phyloP scores from a whole-genome alignment of 2,113 vertebrate species.

The Sorex fumeus region DNA sequence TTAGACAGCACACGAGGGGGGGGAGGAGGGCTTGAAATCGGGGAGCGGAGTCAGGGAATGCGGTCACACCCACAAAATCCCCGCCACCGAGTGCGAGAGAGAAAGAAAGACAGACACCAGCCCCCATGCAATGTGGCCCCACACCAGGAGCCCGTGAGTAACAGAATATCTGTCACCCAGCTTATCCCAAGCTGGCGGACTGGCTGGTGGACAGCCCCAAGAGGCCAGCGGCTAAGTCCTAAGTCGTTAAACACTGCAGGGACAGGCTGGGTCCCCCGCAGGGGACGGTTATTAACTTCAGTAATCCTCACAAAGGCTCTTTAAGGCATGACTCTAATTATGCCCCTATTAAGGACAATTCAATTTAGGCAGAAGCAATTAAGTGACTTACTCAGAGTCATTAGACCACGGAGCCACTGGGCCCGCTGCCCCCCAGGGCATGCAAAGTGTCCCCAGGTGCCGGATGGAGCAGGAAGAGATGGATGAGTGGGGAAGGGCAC shows the following conservation, averaged over 20 bases:
- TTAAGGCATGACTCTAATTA: conserved; percentile 20
- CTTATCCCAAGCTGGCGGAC: no score
- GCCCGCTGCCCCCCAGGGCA: no score
- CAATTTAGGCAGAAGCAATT: conserved; percentile 33
- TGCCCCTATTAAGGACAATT: conserved; percentile 17
- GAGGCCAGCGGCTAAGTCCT: background rate
- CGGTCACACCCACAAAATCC: background rate
- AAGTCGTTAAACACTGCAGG: background rate
- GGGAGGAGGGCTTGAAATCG: background rate
- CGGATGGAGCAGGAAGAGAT: no score
- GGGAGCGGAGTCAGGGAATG: background rate
- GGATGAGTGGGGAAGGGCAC: no score
- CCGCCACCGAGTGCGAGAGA: background rate
- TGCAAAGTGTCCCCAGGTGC: no score
- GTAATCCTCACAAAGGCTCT: conserved; percentile 3
- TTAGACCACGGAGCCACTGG: background rate
- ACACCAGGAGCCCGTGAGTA: no score
- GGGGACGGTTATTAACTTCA: background rate
- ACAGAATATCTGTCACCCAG: no score
- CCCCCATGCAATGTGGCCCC: no score
- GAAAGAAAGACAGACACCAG: background rate
- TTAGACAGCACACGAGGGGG: background rate
- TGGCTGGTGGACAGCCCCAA: no score
- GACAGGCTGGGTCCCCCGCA: background rate
- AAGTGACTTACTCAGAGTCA: background rate